Base-by-base conservation (phyloP, 2,113 vertebrate species). In the Thamnophis sirtalis region DNA sequence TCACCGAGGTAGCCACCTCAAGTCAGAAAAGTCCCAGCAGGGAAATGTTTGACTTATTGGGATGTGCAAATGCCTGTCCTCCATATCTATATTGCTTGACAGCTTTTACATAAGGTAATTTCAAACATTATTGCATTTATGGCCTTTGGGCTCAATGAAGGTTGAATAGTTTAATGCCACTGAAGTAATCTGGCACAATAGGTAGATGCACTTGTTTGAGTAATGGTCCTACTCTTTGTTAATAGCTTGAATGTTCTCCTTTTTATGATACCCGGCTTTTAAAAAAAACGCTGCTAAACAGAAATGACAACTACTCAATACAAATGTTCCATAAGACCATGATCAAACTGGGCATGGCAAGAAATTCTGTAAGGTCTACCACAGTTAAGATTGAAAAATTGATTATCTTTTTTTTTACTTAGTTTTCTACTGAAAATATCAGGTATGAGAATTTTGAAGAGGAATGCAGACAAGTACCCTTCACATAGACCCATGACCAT, bases 1-100 rank as follows among this genome's bases (percentile, higher is more conserved):
- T 7, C 89, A 68, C 49, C 89, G 5, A 55, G 95, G 93, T 50
- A 91, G 86, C 91, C 63, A 43, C 0, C 91, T 22, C 49, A 92
- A 95, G 49, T 94, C 92, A 91, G 49, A 50, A 89, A 28, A 89
- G 50, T 49, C 93, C 43, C 53, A 80, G 48, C 50, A 51, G 24
- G 24, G 15, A 91, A 90, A 5, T 91, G 92, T 92, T 94, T 94
- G 63, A 90, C 89, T 60, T 90, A 89, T 95, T 93, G 85, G 26
- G 24, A 1, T 28, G 5, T 21, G 89, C 21, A 0, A 80, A 80
- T 94, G 91, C 26, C 91, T 51, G 94, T 93, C 91, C 84, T 84
- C 91, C 90, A 91, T 55, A 89, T 93, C 56, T 87, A 0, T 91
- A 58, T 85, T 93, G 4, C 91, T 92, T 93, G 80, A 58, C 22